Evolutionary conservation across 2,797 vertebrate species (phyloP).

Genomic region (Capromys pilorides): DNA sequence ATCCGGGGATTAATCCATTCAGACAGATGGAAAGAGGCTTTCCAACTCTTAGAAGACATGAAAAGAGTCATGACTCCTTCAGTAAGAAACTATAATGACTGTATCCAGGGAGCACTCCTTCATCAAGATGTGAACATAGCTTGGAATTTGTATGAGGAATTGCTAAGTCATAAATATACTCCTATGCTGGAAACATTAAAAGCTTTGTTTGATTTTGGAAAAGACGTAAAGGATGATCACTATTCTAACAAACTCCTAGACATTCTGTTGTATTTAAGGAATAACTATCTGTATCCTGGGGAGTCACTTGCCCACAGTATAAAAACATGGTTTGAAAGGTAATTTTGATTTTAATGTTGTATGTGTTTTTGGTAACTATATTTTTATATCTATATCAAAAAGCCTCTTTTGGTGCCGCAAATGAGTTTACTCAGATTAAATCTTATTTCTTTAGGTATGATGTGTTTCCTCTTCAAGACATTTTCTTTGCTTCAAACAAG

Average conservation of each 20-base stretch:
- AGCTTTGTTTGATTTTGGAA: conserved; percentile 88
- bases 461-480: conserved; percentile 51
- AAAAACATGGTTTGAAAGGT: conserved; percentile 97
- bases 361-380: neutral
- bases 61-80: conserved; percentile 89
- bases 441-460: conserved; percentile 25
- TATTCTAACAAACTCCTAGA: conserved; percentile 87
- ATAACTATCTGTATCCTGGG: conserved; percentile 93
- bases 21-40: conserved; percentile 89
- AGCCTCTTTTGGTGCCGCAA: conserved; percentile 1
- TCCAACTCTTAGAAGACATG: conserved; percentile 88
- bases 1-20: conserved; percentile 91
- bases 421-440: conserved; percentile 49
- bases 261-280: conserved; percentile 91
- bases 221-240: conserved; percentile 69
- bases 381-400: conserved; percentile 53
- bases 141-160: conserved; percentile 90
- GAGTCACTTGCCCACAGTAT: conserved; percentile 87
- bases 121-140: conserved; percentile 87
- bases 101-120: conserved; percentile 89
- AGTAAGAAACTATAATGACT: conserved; percentile 88
- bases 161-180: conserved; percentile 85
- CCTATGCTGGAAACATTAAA: conserved; percentile 90
- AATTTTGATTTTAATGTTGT: conserved; percentile 73
- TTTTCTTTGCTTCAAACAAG: conserved; percentile 1